A percentile compares a stretch with the other conserved stretches of the same genome.
Conservation (phyloP, 2,113 vertebrate genomes). For the Amazona guildingii region DNA sequence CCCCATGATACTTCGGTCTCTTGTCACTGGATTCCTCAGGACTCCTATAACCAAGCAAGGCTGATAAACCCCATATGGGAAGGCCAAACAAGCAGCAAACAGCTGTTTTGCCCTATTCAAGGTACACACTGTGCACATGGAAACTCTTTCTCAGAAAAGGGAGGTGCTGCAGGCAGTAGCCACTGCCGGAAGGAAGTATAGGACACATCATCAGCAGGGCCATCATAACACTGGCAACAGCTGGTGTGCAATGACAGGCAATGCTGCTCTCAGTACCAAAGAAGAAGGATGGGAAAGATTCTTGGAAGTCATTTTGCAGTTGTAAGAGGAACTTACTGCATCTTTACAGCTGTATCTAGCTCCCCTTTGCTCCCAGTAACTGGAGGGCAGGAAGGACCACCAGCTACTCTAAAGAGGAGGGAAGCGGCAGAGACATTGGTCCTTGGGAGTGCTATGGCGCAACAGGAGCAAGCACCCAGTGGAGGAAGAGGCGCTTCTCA, state of each 20-base stretch:
- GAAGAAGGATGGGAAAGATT: not conserved
- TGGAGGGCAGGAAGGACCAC: not conserved
- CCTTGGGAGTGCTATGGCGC: not conserved
- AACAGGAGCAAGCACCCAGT: not conserved
- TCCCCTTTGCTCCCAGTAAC: fast-evolving
- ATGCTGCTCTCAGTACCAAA: not conserved
- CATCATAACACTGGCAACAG: not conserved
- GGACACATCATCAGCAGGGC: fast-evolving
- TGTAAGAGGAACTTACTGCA: fast-evolving
- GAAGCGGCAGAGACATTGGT: not conserved
- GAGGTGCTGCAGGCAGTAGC: not conserved
- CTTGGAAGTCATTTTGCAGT: not conserved
- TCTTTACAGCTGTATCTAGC: not conserved
- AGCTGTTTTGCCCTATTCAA: not conserved
- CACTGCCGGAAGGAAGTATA: not conserved
- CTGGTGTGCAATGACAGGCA: not conserved
- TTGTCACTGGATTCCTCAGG: not conserved
- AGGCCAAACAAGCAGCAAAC: not conserved
- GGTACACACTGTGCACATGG: too few relatives aligned
- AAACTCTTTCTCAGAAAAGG: not conserved
- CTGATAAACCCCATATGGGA: fast-evolving
- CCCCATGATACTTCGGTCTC: not conserved
- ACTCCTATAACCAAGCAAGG: not conserved
- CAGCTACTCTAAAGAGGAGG: not conserved
- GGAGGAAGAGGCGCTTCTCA: not conserved